Evolutionary conservation across 2,113 vertebrate genomes (phyloP).

Genomic region (Zeus faber): DNA sequence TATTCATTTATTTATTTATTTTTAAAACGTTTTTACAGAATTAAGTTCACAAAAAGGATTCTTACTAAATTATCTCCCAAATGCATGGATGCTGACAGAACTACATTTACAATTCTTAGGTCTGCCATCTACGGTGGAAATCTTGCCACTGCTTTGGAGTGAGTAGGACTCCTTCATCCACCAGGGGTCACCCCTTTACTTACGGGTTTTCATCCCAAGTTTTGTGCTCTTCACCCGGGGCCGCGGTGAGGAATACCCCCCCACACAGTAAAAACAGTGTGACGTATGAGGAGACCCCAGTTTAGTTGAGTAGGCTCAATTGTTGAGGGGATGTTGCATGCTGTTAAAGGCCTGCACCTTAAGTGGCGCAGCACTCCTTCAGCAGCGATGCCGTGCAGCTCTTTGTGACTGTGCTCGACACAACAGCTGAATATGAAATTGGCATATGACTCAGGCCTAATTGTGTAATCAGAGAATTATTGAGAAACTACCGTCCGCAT

Average conservation of each 20-base stretch:
- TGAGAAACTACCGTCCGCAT: constrained; percentile 19
- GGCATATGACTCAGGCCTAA: constrained; percentile 30
- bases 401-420: background rate
- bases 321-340: constrained; percentile 41
- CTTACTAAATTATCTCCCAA: no score
- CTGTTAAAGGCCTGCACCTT: no score
- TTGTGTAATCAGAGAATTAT: constrained; percentile 37
- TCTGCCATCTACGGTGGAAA: constrained; percentile 19
- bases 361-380: no score
- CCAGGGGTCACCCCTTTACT: constrained; percentile 53
- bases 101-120: no score
- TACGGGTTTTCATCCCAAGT: background rate
- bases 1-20: no score
- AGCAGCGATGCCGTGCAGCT: background rate
- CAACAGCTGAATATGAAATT: constrained; percentile 21
- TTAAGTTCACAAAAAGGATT: no score
- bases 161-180: constrained; percentile 34
- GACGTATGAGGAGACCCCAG: constrained; percentile 63
- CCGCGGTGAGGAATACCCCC: constrained; percentile 64
- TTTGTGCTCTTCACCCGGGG: constrained; percentile 4
- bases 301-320: constrained; percentile 50
- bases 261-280: constrained; percentile 55
- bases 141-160: background rate
- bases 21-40: background rate
- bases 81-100: no score